phyloP scores from a whole-genome alignment of 1,140 invertebrate species.

The Drosophila kikkawai region DNA sequence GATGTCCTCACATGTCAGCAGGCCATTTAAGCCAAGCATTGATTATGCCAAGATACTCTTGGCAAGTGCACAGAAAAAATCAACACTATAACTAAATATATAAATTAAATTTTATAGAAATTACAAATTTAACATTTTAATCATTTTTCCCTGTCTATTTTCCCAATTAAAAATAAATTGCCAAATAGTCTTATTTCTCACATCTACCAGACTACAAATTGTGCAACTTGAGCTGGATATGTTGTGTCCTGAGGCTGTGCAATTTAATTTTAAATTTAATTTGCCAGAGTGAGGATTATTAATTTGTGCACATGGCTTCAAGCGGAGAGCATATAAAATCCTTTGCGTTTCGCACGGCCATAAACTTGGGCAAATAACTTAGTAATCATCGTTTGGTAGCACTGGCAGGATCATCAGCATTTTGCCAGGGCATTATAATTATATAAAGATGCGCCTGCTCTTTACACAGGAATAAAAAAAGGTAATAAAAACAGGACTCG shows the following conservation, averaged over 20 bases:
- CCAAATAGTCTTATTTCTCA: conserved; percentile 6
- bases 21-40: conserved; percentile 68
- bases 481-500: conserved; percentile 56
- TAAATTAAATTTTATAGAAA: not conserved
- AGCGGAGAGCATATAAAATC: conserved; percentile 58
- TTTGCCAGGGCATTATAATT: conserved; percentile 76
- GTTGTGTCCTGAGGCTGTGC: not conserved
- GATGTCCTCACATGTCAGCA: conserved; percentile 74
- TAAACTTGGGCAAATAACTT: conserved; percentile 74
- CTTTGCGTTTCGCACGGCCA: conserved; percentile 62
- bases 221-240: not conserved
- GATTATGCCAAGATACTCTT: conserved; percentile 55
- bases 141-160: not conserved
- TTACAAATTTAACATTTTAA: too few species aligned
- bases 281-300: conserved; percentile 71
- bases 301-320: conserved; percentile 76
- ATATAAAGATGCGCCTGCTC: conserved; percentile 62
- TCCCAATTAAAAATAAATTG: not conserved
- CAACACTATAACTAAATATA: not conserved
- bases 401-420: conserved; percentile 59
- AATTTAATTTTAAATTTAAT: conserved; percentile 63
- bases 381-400: conserved; percentile 52
- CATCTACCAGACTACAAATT: not conserved
- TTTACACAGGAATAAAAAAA: conserved; percentile 67
- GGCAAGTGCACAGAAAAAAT: not conserved